phyloP scores from a whole-genome alignment of 2,797 vertebrate genomes.

The Amniataba percoides region DNA sequence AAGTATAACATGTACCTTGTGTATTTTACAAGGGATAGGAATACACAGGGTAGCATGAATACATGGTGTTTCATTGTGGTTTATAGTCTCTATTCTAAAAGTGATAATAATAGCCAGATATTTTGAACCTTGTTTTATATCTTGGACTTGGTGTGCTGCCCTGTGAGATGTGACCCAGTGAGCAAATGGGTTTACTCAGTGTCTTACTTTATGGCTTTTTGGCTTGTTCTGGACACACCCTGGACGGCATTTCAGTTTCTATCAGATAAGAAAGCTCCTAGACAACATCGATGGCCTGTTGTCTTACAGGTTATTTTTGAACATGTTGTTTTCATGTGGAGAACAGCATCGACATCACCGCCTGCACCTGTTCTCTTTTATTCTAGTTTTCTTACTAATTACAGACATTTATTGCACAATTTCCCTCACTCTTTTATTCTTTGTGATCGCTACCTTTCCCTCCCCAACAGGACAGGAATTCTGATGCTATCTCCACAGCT shows the following conservation, averaged over 20 bases:
- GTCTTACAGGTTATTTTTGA: slow-evolving; percentile 42
- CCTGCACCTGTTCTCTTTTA: slow-evolving; percentile 7
- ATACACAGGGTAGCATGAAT: neutral
- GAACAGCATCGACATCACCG: slow-evolving; percentile 1
- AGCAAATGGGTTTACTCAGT: slow-evolving; percentile 20
- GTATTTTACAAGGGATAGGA: neutral
- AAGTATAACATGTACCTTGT: neutral
- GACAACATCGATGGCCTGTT: slow-evolving; percentile 26
- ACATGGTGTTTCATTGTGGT: neutral
- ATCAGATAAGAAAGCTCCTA: slow-evolving; percentile 58
- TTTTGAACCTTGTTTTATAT: slow-evolving; percentile 23
- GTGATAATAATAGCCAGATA: neutral
- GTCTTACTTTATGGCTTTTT: slow-evolving; percentile 23
- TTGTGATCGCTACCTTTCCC: slow-evolving; percentile 35
- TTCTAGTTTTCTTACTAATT: slow-evolving; percentile 29
- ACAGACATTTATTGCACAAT: slow-evolving; percentile 11
- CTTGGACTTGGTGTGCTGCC: slow-evolving; percentile 26
- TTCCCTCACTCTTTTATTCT: slow-evolving; percentile 26
- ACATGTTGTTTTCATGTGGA: slow-evolving; percentile 17
- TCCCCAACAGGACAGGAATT: slow-evolving; percentile 73
- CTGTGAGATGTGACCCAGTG: slow-evolving; percentile 8
- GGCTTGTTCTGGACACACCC: slow-evolving; percentile 35
- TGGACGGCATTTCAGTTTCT: slow-evolving; percentile 43
- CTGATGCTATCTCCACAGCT: slow-evolving; percentile 77
- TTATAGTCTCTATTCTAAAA: neutral